These are phyloP conservation scores for Drosophila borborema DNA, from an alignment of 2,888 invertebrate species.

Conservation along the genomic window DNA sequence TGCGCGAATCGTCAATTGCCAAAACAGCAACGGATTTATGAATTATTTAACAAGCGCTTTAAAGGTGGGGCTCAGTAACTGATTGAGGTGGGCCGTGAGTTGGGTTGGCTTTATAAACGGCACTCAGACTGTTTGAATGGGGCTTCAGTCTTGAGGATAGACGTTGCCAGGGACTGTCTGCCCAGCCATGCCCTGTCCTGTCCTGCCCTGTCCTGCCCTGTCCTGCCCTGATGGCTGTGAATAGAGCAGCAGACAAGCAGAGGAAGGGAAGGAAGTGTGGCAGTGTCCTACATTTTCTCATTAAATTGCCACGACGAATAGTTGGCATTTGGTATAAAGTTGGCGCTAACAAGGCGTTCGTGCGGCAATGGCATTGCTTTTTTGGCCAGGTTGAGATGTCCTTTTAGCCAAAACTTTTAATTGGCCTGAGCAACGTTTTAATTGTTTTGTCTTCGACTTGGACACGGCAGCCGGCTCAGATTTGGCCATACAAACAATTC, in stretches of 20 bases:
- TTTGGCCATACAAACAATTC: constrained; percentile 9
- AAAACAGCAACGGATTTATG: constrained; percentile 20
- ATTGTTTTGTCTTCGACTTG: constrained; percentile 56
- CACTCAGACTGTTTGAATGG: constrained; percentile 75
- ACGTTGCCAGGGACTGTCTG: constrained; percentile 27
- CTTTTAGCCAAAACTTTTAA: constrained; percentile 74
- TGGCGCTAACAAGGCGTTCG: constrained; percentile 75
- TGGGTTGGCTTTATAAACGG: constrained; percentile 17
- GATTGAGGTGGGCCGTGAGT: not conserved
- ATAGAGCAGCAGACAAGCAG: constrained; percentile 23
- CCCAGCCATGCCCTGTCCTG: not conserved
- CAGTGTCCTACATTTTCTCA: constrained; percentile 77
- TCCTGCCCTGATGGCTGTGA: constrained; percentile 27
- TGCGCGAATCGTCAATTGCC: constrained; percentile 21
- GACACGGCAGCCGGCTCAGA: constrained; percentile 19
- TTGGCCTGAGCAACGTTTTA: constrained; percentile 69
- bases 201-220: constrained; percentile 7
- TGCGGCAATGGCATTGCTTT: constrained; percentile 59
- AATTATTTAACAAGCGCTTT: constrained; percentile 41
- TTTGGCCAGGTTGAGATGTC: constrained; percentile 54
- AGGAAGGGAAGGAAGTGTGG: not conserved
- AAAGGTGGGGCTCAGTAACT: constrained; percentile 6
- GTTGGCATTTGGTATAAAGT: constrained; percentile 73
- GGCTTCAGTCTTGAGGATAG: constrained; percentile 59
- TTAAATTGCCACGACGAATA: constrained; percentile 77